A percentile compares a stretch with the other conserved stretches of the same genome.
Conservation (phyloP, 2,797 vertebrate species). For the Poeciliopsis paucimaculata region DNA sequence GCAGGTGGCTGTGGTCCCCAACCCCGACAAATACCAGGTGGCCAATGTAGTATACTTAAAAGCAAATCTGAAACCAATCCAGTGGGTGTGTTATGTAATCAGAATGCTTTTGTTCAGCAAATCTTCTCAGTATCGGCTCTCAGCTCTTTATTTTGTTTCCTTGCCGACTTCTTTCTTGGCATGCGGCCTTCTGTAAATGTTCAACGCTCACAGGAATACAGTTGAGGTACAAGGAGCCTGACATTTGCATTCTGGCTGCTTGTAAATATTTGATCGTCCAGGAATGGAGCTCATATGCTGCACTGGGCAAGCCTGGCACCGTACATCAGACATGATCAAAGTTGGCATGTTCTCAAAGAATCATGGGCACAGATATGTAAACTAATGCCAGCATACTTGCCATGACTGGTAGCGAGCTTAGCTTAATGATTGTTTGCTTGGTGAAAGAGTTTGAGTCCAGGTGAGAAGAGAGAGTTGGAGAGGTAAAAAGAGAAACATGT, state of each 20-base stretch:
- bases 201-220: slow-evolving; percentile 35
- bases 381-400: slow-evolving; percentile 41
- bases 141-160: slow-evolving; percentile 37
- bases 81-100: slow-evolving; percentile 21
- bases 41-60: not conserved
- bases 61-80: not conserved
- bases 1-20: not conserved
- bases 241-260: slow-evolving; percentile 49
- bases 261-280: slow-evolving; percentile 66
- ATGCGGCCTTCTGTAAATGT: slow-evolving; percentile 4
- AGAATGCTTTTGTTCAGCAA: slow-evolving; percentile 10
- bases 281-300: slow-evolving; percentile 40
- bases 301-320: slow-evolving; percentile 31
- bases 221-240: slow-evolving; percentile 35
- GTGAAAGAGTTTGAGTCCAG: slow-evolving; percentile 33
- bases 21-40: not conserved
- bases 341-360: slow-evolving; percentile 49
- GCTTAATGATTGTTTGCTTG: slow-evolving; percentile 38
- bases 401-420: slow-evolving; percentile 45
- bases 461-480: slow-evolving; percentile 20
- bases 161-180: slow-evolving; percentile 20
- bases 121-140: slow-evolving; percentile 12
- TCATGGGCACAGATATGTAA: slow-evolving; percentile 10
- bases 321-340: slow-evolving; percentile 41
- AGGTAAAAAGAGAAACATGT: slow-evolving; percentile 18